Evolutionary conservation across 2,113 vertebrate genomes (phyloP).

Genomic region (Thymallus thymallus): DNA sequence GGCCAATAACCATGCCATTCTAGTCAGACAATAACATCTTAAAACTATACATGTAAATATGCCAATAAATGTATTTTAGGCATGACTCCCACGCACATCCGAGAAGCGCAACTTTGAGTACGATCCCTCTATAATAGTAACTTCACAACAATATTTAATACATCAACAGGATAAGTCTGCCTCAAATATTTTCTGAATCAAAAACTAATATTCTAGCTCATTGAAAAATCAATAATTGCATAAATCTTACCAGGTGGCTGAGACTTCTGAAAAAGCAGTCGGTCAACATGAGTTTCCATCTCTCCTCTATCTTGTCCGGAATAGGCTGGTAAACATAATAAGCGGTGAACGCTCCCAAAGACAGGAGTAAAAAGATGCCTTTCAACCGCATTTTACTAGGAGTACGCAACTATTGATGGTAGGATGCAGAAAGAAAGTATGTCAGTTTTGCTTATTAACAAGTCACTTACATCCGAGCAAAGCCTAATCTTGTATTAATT

Average conservation of each 20-base stretch:
- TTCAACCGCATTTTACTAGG: constrained; percentile 72
- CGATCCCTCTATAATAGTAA: too few relatives aligned
- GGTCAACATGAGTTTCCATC: constrained; percentile 74
- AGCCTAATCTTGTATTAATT: constrained; percentile 51
- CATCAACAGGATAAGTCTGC: too few relatives aligned
- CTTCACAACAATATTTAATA: too few relatives aligned
- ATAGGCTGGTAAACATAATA: constrained; percentile 84
- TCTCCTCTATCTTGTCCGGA: constrained; percentile 75
- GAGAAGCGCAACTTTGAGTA: too few relatives aligned
- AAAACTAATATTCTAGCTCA: too few relatives aligned
- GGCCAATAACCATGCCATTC: neutral
- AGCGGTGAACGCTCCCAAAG: constrained; percentile 65
- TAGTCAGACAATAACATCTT: constrained; percentile 1
- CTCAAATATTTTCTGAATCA: too few relatives aligned
- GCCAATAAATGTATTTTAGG: too few relatives aligned
- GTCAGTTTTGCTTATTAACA: constrained; percentile 34
- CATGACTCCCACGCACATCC: too few relatives aligned
- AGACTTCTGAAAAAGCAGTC: constrained; percentile 47
- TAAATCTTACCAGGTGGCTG: constrained; percentile 75
- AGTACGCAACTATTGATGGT: constrained; percentile 27
- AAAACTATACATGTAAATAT: neutral
- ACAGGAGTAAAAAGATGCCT: constrained; percentile 67
- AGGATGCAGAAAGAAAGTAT: constrained; percentile 40
- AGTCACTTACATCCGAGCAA: constrained; percentile 46
- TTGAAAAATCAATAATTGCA: too few relatives aligned